phyloP scores from a whole-genome alignment of 2,888 invertebrate genomes.

The Phalera bucephala region DNA sequence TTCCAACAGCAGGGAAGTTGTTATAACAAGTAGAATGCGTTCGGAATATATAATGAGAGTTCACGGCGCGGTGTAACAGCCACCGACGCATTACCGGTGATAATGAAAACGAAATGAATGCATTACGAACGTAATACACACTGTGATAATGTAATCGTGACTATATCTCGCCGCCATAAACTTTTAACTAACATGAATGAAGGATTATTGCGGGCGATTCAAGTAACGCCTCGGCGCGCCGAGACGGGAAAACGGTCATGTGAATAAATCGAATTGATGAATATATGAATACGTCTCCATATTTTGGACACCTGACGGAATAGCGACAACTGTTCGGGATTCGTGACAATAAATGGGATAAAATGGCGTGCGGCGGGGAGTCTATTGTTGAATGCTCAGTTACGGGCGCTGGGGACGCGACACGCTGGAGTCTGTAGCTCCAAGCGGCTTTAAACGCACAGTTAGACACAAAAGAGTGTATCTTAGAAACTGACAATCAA shows the following conservation, averaged over 20 bases:
- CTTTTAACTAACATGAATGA: slow-evolving; percentile 29
- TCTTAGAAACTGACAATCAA: slow-evolving; percentile 81
- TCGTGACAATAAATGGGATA: slow-evolving; percentile 69
- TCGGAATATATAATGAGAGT: slow-evolving; percentile 61
- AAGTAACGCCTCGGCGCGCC: no score
- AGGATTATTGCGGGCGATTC: no score
- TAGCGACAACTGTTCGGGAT: slow-evolving; percentile 48
- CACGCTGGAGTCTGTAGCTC: slow-evolving; percentile 52
- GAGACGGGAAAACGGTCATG: slow-evolving; percentile 36
- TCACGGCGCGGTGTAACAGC: slow-evolving; percentile 49
- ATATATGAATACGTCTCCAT: slow-evolving; percentile 59
- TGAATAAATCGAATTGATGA: slow-evolving; percentile 47
- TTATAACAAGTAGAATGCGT: slow-evolving; percentile 63
- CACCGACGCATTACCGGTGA: slow-evolving; percentile 51
- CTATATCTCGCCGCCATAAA: slow-evolving; percentile 36
- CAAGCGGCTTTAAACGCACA: slow-evolving; percentile 79
- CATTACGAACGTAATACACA: slow-evolving; percentile 34
- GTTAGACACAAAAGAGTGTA: slow-evolving; percentile 77
- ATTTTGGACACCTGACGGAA: slow-evolving; percentile 69
- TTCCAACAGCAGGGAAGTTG: slow-evolving; percentile 56
- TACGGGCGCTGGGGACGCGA: slow-evolving; percentile 47
- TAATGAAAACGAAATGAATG: slow-evolving; percentile 64
- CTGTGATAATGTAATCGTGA: slow-evolving; percentile 35
- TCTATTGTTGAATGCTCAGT: slow-evolving; percentile 75
- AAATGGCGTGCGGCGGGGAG: slow-evolving; percentile 69